Conservation (phyloP, 2,888 invertebrate species). For the Apotomis turbidana region DNA sequence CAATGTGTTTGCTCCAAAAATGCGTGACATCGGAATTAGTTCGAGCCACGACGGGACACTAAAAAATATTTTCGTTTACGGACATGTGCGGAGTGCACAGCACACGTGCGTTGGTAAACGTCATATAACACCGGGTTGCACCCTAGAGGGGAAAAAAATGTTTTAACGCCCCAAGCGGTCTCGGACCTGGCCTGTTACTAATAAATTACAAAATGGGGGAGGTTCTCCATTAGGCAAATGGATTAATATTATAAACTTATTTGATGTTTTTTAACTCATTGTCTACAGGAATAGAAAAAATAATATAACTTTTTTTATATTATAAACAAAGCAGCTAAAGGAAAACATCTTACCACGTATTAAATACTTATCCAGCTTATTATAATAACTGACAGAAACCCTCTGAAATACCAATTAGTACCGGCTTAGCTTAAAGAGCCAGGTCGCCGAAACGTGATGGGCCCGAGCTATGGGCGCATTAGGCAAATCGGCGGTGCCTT, state of each 20-base stretch:
- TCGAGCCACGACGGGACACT: background rate
- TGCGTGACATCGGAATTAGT: constrained; percentile 13
- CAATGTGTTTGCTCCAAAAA: background rate
- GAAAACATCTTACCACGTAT: background rate
- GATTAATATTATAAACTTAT: too few species aligned
- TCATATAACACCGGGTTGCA: background rate
- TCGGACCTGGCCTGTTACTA: constrained; percentile 4
- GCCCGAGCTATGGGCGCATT: constrained; percentile 57
- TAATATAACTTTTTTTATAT: too few species aligned
- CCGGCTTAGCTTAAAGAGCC: constrained; percentile 32
- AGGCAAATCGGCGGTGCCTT: constrained; percentile 60
- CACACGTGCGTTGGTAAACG: constrained; percentile 21
- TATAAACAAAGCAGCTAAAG: too few species aligned
- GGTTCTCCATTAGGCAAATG: too few species aligned
- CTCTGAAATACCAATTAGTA: constrained; percentile 32
- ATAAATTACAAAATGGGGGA: constrained; percentile 10
- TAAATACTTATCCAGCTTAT: constrained; percentile 23
- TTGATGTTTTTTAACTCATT: too few species aligned
- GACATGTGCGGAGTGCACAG: constrained; percentile 25
- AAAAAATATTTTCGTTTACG: constrained; percentile 22
- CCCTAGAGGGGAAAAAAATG: constrained; percentile 15
- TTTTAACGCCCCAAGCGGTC: constrained; percentile 29
- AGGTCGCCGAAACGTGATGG: constrained; percentile 53
- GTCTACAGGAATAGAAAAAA: too few species aligned
- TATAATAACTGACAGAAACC: constrained; percentile 21